Conservation (phyloP, 2,113 vertebrate species). For the Cephalophus harveyi region DNA sequence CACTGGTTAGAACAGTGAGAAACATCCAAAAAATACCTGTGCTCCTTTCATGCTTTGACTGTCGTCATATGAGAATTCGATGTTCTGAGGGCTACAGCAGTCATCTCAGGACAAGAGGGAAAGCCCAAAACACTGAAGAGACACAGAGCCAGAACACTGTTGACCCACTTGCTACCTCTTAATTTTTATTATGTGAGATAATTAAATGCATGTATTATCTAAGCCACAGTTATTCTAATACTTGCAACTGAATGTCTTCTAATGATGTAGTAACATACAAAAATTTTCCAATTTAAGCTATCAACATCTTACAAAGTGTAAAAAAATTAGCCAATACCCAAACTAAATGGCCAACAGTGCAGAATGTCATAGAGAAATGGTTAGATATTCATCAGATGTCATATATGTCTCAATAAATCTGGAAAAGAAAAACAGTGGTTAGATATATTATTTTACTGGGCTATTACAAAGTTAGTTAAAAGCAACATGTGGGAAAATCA, state of each 20-base stretch:
- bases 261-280: not conserved
- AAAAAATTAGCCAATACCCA: not conserved
- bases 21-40: not conserved
- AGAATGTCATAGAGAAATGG: not conserved
- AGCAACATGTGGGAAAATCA: conserved; percentile 9
- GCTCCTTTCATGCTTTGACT: not conserved
- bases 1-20: not conserved
- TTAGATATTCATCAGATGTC: not conserved
- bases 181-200: not conserved
- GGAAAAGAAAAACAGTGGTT: not conserved
- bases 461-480: not conserved
- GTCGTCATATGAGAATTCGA: not conserved
- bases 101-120: not conserved
- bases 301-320: not conserved
- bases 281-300: not conserved
- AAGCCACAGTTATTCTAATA: not conserved
- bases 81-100: not conserved
- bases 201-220: not conserved
- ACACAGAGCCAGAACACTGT: not conserved
- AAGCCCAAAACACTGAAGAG: not conserved
- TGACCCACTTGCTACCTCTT: not conserved
- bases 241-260: not conserved
- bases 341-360: not conserved
- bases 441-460: not conserved
- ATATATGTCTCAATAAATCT: not conserved